A percentile compares a stretch with the other conserved stretches of the same genome.
These are phyloP conservation scores for Paramacrobiotus metropolitanus DNA, from an alignment of 1,140 invertebrate species.

Conservation along the genomic window DNA sequence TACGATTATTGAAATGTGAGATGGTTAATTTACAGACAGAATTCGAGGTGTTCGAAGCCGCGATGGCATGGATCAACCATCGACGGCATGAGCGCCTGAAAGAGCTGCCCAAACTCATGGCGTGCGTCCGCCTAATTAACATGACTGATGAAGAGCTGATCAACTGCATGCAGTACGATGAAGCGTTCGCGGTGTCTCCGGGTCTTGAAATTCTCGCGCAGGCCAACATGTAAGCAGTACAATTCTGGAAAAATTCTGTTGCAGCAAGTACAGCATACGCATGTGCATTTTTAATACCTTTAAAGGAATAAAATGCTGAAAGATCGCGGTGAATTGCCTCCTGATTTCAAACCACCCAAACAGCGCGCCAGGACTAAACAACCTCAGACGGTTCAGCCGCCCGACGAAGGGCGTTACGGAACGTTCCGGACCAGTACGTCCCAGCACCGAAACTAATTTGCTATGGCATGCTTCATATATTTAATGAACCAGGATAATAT, in stretches of 20 bases:
- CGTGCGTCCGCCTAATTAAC: background rate
- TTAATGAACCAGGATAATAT: too few species aligned
- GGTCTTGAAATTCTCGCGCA: conserved; percentile 1
- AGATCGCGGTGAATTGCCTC: background rate
- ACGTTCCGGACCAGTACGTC: too few species aligned
- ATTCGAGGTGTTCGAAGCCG: conserved; percentile 4
- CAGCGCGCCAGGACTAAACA: too few species aligned
- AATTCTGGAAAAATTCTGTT: too few species aligned
- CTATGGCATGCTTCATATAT: too few species aligned
- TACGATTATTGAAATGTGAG: too few species aligned
- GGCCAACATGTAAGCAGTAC: conserved; percentile 4
- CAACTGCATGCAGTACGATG: conserved; percentile 4
- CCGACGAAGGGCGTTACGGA: too few species aligned
- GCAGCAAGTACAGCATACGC: too few species aligned
- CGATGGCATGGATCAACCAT: conserved; percentile 1
- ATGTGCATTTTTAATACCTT: background rate
- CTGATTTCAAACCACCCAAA: too few species aligned
- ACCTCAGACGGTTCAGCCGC: too few species aligned
- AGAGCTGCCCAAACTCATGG: background rate
- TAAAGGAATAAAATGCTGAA: background rate
- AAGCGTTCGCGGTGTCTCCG: background rate
- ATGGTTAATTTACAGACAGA: background rate
- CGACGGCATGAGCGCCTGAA: background rate
- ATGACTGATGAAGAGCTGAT: background rate
- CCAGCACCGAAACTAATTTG: too few species aligned